A percentile compares a stretch with the other conserved stretches of the same genome.
Conservation (phyloP, 2,797 vertebrate genomes). For the Fratercula arctica region DNA sequence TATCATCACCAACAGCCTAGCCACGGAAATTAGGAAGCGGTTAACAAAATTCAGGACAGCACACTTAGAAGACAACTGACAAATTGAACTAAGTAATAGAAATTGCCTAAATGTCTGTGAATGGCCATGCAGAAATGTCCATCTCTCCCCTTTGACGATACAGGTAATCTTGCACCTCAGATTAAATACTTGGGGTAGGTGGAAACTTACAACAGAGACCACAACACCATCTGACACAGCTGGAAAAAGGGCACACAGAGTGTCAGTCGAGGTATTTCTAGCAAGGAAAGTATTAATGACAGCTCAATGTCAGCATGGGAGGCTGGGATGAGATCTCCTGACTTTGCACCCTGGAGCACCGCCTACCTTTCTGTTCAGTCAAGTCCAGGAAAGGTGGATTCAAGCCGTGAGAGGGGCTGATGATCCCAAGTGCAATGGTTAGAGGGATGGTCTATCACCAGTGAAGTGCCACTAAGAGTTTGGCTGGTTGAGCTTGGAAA, state of each 20-base stretch:
- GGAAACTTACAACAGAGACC: background rate
- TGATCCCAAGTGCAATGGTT: background rate
- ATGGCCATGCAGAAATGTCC: background rate
- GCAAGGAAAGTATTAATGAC: background rate
- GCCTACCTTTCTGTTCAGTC: background rate
- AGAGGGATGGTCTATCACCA: background rate
- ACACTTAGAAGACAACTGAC: background rate
- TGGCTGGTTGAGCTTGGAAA: background rate
- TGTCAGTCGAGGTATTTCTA: background rate
- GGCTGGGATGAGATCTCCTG: background rate
- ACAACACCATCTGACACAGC: rapidly evolving
- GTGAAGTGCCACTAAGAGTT: background rate
- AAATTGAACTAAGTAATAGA: background rate
- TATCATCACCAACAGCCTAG: background rate
- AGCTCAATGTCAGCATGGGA: background rate
- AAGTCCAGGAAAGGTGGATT: background rate
- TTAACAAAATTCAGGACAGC: background rate
- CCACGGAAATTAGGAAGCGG: background rate
- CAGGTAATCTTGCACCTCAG: background rate
- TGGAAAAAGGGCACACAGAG: background rate
- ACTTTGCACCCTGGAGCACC: background rate
- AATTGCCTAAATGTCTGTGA: background rate
- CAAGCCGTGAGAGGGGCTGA: background rate
- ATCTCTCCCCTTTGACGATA: background rate
- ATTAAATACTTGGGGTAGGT: background rate